These are phyloP conservation scores for Rhyzopertha dominica DNA, from an alignment of 1,140 invertebrate genomes.

Conservation along the genomic window DNA sequence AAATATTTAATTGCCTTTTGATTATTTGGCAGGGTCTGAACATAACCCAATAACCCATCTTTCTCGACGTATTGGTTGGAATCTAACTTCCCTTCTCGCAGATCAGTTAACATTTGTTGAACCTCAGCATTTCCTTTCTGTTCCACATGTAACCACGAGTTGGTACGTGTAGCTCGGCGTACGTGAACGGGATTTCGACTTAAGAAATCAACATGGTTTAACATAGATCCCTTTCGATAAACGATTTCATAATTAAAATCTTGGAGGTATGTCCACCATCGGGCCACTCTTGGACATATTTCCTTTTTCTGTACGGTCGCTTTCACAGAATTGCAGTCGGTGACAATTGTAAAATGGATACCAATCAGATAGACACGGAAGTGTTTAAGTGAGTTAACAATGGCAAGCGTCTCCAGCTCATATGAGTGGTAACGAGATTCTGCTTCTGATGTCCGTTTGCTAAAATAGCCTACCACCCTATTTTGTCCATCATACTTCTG, in stretches of 20 bases:
- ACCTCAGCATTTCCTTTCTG: not conserved
- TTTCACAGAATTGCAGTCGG: no score
- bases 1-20: not conserved
- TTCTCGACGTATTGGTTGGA: not conserved
- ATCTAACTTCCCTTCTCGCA: constrained; percentile 3
- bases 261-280: no score
- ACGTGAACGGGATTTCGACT: no score
- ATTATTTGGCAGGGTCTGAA: no score
- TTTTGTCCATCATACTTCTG: constrained; percentile 21
- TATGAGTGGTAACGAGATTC: constrained; percentile 34
- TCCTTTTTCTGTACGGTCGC: no score
- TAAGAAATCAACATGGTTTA: constrained; percentile 18
- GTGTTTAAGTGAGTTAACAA: constrained; percentile 21
- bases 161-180: no score
- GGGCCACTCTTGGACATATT: no score
- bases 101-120: not conserved
- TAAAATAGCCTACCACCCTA: constrained; percentile 33
- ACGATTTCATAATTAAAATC: no score
- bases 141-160: not conserved
- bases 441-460: constrained; percentile 23
- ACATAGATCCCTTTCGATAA: no score
- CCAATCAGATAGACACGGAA: no score
- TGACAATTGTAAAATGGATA: no score
- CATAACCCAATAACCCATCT: constrained; percentile 1
- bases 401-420: constrained; percentile 31